phyloP scores from a whole-genome alignment of 1,140 invertebrate species.

The Solen grandis region DNA sequence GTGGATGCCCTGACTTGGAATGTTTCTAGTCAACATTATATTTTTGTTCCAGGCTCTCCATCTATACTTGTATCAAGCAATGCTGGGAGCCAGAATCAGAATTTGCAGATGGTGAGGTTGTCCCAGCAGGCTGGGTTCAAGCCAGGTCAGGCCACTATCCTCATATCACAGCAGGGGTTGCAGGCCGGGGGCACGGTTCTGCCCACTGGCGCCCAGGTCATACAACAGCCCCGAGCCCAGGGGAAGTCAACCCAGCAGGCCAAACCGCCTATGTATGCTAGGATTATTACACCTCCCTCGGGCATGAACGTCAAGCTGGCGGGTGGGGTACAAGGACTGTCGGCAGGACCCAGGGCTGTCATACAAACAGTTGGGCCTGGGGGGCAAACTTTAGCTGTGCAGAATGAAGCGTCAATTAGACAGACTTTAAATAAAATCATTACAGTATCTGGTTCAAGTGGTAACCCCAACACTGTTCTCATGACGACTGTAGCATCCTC shows the following conservation, averaged over 20 bases:
- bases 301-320: conserved; percentile 68
- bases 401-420: conserved; percentile 26
- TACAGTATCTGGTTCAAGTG: not conserved
- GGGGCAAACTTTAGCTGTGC: conserved; percentile 35
- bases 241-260: conserved; percentile 67
- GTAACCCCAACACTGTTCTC: not conserved
- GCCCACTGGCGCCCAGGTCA: conserved; percentile 61
- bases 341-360: conserved; percentile 2
- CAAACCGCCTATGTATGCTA: conserved; percentile 76
- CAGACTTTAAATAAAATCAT: conserved; percentile 47
- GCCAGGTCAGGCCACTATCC: conserved; percentile 73
- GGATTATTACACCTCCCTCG: conserved; percentile 75
- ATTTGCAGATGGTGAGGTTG: conserved; percentile 73
- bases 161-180: conserved; percentile 74
- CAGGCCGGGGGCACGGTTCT: conserved; percentile 63
- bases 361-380: conserved; percentile 33
- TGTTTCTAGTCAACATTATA: no score
- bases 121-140: conserved; percentile 71
- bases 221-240: conserved; percentile 55
- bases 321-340: conserved; percentile 13
- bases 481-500: conserved; percentile 24
- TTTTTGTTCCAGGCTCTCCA: no score
- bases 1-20: no score
- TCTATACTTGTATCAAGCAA: conserved; percentile 60
- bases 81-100: conserved; percentile 68